A percentile compares a stretch with the other conserved stretches of the same genome.
phyloP scores from a whole-genome alignment of 2,113 vertebrate genomes.

The Nerophis ophidion region DNA sequence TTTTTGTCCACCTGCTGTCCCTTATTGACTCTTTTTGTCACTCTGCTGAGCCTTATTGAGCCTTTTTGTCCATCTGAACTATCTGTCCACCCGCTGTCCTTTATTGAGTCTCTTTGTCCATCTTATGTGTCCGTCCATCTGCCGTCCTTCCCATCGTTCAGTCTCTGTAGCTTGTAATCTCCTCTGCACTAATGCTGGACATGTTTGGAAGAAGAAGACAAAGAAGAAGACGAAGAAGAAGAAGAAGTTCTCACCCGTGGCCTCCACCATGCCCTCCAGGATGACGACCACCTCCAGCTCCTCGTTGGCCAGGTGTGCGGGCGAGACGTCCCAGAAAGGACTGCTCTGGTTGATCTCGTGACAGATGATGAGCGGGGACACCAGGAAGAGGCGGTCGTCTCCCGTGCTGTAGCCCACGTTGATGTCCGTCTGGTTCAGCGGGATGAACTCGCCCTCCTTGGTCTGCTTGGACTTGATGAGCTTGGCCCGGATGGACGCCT shows the following conservation, averaged over 20 bases:
- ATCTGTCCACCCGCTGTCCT: no score
- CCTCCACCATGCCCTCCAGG: slow-evolving; percentile 98
- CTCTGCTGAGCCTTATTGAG: no score
- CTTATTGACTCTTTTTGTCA: no score
- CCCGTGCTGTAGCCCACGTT: slow-evolving; percentile 97
- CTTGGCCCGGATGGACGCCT: slow-evolving; percentile 97
- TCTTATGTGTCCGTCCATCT: not conserved
- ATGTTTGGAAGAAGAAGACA: no score
- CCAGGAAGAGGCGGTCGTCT: slow-evolving; percentile 95
- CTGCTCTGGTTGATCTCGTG: slow-evolving; percentile 97
- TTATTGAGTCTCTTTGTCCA: no score
- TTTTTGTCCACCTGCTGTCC: no score
- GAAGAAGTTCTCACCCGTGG: slow-evolving; percentile 82
- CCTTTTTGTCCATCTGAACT: no score
- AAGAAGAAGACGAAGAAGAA: no score
- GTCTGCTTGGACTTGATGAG: slow-evolving; percentile 99
- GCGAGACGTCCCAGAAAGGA: slow-evolving; percentile 98
- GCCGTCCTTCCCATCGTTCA: not conserved
- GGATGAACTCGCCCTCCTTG: slow-evolving; percentile 98
- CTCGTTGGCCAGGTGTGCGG: slow-evolving; percentile 86
- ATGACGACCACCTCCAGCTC: slow-evolving; percentile 98
- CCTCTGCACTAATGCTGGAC: no score
- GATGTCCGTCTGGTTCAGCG: slow-evolving; percentile 97
- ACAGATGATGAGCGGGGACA: slow-evolving; percentile 97
- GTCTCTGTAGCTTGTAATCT: no score